Base-by-base conservation (phyloP, 92 coral and sea anemone genomes). In the Palythoa grandiflora region DNA sequence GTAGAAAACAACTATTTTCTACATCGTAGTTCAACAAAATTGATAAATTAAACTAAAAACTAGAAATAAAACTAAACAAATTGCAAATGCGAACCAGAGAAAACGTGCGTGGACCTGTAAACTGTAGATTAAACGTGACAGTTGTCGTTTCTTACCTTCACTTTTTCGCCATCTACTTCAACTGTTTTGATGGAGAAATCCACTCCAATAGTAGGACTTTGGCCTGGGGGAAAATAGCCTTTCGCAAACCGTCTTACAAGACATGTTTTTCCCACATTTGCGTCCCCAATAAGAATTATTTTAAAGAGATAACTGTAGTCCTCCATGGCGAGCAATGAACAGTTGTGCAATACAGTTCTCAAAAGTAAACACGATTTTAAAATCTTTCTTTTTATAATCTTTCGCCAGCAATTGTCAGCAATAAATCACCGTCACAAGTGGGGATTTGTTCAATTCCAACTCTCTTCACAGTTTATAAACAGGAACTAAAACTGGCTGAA, bases 181-280 rank as follows among this genome's bases (percentile, higher is more conserved):
- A 97, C 99, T 52, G 96, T 95, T 95, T 91, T 93, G 55, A 97
- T 97, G 37, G 96, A 91, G 84, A 97, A 97, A 90, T 97, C 99
- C 81, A 97, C 99, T 68, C 99, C 99, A 76, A 97, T 97, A 14
- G 99, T 97, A 0, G 99, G 98, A 12, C 99, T 98, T 70, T 96
- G 99, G 47, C 93, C 90, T 5, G 98, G 98, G 71, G 98, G 90
- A 76, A 97, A 97, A 76, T 89, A 95, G 75, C 99, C 99, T 70
- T 97, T 95, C 28, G 99, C 89, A 90, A 95, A 97, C 83, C 95
- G 93, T 86, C 98, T 93, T 28, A 97, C 96, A 71, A 97, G 94
- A 89, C 99, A 97, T 40, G 99, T 97, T 94, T 97, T 97, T 39
- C 99, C 99, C 60, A 97, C 99, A 74, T 96, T 95, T 14, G 99